Base-by-base conservation (phyloP, 2,888 invertebrate species). In the Clostera curtula region DNA sequence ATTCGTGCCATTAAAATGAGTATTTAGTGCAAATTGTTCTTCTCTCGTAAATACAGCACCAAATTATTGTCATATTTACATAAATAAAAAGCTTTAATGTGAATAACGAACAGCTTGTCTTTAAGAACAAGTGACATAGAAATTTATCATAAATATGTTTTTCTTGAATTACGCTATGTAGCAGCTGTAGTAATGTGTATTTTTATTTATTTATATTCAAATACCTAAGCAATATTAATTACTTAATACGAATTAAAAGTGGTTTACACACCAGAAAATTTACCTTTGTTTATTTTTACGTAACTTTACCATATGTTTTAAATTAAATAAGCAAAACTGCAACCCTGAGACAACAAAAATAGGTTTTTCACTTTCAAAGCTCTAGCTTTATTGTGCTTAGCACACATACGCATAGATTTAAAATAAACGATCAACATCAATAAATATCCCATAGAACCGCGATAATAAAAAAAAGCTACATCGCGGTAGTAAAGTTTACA, bases 161-260 rank as follows among this genome's bases (percentile, higher is more conserved):
- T 56, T 59, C 43, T 60, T 66, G 36, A 49, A 66, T 64, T 64
- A 56, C 57, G 68, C 67, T 69, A 61, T 48, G 60, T 69, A 69
- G 61, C 49, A 59, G 57, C 41, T 60, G 62, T 72, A n/a, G n/a
- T n/a, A 67, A 62, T 70, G 63, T 72, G 69, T 72, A 70, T 53
- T 66, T 62, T 64, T 69, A 73, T 76, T 83, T 75, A 75, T 79
- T 82, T 75, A 49, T 60, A 74, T 72, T 79, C 69, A 66, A 77
- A 69, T 52, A 49, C 46, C 36, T 77, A 76, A 76, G 79, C 79
- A 80, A 79, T 82, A 80, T 72, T 72, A 74, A 71, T 68, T 73
- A 77, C 64, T 64, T 66, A 48, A 37, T 49, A 66, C 62, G 64
- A 71, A 64, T 56, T 64, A 72, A 77, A 79, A 70, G 64, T 72